Evolutionary conservation across 1,140 invertebrate genomes (phyloP).

Genomic region (Andricus grossulariae): DNA sequence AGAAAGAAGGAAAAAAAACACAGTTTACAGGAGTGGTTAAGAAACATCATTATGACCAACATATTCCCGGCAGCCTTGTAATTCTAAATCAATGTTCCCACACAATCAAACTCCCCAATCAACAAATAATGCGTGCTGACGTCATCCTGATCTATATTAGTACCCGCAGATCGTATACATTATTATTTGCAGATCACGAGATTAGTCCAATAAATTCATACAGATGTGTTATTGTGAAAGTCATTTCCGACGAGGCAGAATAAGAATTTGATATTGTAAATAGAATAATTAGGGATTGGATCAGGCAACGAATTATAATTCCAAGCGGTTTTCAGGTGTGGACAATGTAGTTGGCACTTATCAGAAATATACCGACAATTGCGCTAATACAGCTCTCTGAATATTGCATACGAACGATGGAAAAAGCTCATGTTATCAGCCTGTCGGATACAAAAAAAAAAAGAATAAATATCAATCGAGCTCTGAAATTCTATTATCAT

Average conservation of each 20-base stretch:
- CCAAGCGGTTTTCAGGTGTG: neutral
- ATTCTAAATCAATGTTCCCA: neutral
- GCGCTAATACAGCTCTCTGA: no score
- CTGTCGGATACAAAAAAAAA: no score
- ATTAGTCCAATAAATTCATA: neutral
- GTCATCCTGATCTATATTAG: constrained; percentile 2
- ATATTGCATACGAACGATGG: no score
- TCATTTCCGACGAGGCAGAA: neutral
- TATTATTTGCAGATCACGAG: constrained; percentile 1
- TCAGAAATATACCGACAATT: neutral
- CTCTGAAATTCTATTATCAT: no score
- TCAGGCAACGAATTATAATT: neutral
- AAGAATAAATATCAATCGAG: no score
- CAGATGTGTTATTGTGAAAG: neutral
- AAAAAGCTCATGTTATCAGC: no score
- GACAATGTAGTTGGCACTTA: neutral
- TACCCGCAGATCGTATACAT: neutral
- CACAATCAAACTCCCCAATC: neutral
- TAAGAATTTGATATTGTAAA: neutral
- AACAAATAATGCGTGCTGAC: neutral
- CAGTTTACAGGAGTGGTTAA: neutral
- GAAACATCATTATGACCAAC: neutral
- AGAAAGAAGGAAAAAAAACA: neutral
- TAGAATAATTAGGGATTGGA: neutral
- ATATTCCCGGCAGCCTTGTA: neutral